phyloP scores from a whole-genome alignment of 2,797 vertebrate genomes.

The Crypturellus tataupa region DNA sequence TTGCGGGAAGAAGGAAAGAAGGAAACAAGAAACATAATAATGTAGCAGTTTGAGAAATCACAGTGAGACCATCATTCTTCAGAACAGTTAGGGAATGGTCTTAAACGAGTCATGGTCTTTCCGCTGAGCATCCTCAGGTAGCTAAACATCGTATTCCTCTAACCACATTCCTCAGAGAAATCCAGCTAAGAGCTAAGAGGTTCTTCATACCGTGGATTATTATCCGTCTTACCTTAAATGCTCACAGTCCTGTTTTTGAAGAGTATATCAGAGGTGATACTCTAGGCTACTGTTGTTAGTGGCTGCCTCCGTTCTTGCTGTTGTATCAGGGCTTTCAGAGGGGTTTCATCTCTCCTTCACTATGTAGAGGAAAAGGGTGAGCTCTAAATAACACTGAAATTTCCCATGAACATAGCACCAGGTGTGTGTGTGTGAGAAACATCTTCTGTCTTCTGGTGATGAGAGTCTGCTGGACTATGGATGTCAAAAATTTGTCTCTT shows the following conservation, averaged over 20 bases:
- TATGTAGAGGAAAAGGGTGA: background rate
- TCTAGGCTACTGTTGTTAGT: background rate
- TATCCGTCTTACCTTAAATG: too few relatives aligned
- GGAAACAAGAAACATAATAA: too few relatives aligned
- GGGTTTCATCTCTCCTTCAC: rapidly evolving
- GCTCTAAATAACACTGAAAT: background rate
- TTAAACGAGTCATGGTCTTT: too few relatives aligned
- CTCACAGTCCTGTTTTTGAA: background rate
- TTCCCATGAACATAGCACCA: background rate
- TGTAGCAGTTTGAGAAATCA: too few relatives aligned
- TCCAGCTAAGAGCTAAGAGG: too few relatives aligned
- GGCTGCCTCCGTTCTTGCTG: background rate
- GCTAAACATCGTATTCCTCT: too few relatives aligned
- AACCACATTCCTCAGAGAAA: too few relatives aligned
- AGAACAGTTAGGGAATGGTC: too few relatives aligned
- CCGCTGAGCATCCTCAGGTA: too few relatives aligned
- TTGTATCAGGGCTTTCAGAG: background rate
- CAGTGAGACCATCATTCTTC: too few relatives aligned
- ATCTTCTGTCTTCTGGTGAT: background rate
- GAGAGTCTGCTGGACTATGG: background rate
- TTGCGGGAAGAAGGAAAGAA: too few relatives aligned
- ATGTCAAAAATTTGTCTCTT: background rate
- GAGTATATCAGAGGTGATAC: background rate
- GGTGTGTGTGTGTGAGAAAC: background rate
- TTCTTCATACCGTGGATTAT: too few relatives aligned